These are phyloP conservation scores for Acanthosoma haemorrhoidale DNA, from an alignment of 2,888 invertebrate species.

Conservation along the genomic window DNA sequence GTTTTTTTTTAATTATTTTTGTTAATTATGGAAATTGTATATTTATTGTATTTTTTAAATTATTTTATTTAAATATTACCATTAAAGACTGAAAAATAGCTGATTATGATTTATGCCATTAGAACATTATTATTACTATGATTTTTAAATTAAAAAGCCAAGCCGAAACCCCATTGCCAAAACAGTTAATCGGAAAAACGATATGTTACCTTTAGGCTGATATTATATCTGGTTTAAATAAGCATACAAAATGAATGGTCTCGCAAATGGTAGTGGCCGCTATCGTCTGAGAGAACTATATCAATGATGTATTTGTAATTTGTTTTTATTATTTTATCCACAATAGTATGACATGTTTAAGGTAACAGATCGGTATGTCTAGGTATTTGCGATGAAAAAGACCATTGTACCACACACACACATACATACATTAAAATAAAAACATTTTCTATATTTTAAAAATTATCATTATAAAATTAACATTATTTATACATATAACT, in stretches of 20 bases:
- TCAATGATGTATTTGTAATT: too few relatives aligned
- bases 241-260: too few relatives aligned
- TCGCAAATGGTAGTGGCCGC: too few relatives aligned
- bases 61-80: constrained; percentile 33
- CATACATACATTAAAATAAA: neutral
- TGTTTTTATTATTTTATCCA: too few relatives aligned
- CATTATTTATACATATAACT: constrained; percentile 36
- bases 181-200: neutral
- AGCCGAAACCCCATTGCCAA: neutral
- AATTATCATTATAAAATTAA: constrained; percentile 18
- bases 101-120: constrained; percentile 27
- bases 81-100: constrained; percentile 35
- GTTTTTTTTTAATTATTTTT: neutral
- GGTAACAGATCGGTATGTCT: neutral
- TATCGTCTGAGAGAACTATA: too few relatives aligned
- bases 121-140: constrained; percentile 10
- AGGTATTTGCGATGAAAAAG: neutral
- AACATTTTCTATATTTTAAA: constrained; percentile 22
- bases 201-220: neutral
- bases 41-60: constrained; percentile 23
- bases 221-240: neutral
- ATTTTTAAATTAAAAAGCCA: neutral
- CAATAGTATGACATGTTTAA: too few relatives aligned
- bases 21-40: constrained; percentile 11
- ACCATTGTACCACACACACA: constrained; percentile 16